These are phyloP conservation scores for Callyntrura sp. DNA, from an alignment of 2,888 invertebrate species.

Conservation along the genomic window DNA sequence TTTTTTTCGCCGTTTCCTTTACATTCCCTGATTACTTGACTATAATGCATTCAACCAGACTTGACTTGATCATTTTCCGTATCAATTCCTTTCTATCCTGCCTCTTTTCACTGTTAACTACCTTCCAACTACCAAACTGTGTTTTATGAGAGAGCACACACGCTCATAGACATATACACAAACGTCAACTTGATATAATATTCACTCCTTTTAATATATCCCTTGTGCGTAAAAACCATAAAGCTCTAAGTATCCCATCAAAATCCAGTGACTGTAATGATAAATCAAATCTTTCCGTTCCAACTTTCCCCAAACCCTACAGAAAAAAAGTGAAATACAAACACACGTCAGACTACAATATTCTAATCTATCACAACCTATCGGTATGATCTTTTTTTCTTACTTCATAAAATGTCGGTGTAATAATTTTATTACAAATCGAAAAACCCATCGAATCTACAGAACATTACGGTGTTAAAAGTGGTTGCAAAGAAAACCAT, in stretches of 20 bases:
- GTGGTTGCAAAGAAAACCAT: slow-evolving; percentile 12
- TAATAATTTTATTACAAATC: slow-evolving; percentile 57
- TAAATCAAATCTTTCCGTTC: slow-evolving; percentile 64
- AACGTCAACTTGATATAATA: background rate
- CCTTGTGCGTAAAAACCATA: slow-evolving; percentile 1
- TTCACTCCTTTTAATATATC: background rate
- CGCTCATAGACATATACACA: background rate
- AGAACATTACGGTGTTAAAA: background rate
- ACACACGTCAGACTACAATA: background rate
- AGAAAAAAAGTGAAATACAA: background rate
- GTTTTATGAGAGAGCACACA: slow-evolving; percentile 11
- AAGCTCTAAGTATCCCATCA: slow-evolving; percentile 2
- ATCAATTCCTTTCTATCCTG: slow-evolving; percentile 69
- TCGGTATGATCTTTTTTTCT: background rate
- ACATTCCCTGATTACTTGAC: slow-evolving; percentile 69
- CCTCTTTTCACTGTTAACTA: slow-evolving; percentile 64
- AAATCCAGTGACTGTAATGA: slow-evolving; percentile 53
- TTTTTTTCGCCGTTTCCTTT: slow-evolving; percentile 64
- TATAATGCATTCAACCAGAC: slow-evolving; percentile 69
- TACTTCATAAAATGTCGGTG: background rate
- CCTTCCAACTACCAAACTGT: slow-evolving; percentile 39
- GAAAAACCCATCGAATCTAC: background rate
- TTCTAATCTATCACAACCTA: background rate
- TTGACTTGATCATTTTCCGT: slow-evolving; percentile 75
- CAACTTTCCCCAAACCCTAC: slow-evolving; percentile 55